Evolutionary conservation across 1,140 invertebrate species (phyloP), one percentile per base, ranked within the genome.

Genomic region (Drosophila obscura): DNA sequence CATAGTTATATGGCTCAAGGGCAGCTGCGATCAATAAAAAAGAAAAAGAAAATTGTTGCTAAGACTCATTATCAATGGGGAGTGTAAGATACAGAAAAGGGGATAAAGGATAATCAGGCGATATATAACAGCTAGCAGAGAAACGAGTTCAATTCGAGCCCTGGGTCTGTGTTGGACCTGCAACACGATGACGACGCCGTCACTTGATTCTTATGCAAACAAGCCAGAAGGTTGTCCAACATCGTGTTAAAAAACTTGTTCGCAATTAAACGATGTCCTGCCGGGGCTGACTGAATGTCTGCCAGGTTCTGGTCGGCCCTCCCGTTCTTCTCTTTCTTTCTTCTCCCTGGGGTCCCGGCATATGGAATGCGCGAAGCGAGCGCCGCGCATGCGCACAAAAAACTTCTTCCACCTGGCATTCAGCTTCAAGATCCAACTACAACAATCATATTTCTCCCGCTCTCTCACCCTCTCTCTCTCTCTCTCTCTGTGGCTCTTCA

Each of bases 191-290:
- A 19, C 19, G 19, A 19, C 19, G 19, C 24, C 46, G 53, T 55
- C 64, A 76, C 62, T 76, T 75, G 64, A 77, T 77, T 61, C 80
- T 83, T 89, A 80, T 88, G 85, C 84, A 89, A 90, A 90, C 84
- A 84, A 83, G 73, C 44, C 60, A 56, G 65, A 53, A 63, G 74
- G 78, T 90, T 81, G 84, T 89, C 77, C 80, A 69, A 91, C 90
- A 90, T 91, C 90, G 90, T 91, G 90, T 91, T 91, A 91, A 91
- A 91, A 91, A 91, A 91, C 90, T 90, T 91, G 90, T 91, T 91
- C 82, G 90, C 90, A 91, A 91, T 91, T 91, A 91, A 91, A 91
- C 87, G 90, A 91, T 91, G 90, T 91, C 90, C 90, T 91, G 90
- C 90, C 83, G 87, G 69, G 90, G 77, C 80, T 89, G 84, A 85